Evolutionary conservation across 2,888 invertebrate genomes (phyloP).

Genomic region (Parasteatoda lunata): DNA sequence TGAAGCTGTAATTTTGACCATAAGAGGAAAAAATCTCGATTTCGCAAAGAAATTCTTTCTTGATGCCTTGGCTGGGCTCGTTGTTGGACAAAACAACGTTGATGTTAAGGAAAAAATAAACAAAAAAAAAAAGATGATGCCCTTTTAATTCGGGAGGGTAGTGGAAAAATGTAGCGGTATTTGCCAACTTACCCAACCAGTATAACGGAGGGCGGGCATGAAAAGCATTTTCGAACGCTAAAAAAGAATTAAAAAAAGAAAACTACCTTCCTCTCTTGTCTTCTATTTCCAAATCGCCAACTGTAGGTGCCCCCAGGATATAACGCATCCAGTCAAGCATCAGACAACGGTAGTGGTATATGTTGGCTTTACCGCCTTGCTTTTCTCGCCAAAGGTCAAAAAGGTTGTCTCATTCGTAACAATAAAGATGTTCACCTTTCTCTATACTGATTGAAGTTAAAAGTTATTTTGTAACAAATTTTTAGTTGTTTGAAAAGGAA

Average conservation of each 20-base stretch:
- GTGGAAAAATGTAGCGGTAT: slow-evolving; percentile 38
- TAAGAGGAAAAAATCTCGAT: too few relatives aligned
- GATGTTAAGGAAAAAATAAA: neutral
- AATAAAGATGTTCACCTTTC: neutral
- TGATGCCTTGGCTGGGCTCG: neutral
- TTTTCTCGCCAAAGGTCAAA: neutral
- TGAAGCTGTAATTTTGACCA: too few relatives aligned
- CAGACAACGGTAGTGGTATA: slow-evolving; percentile 35
- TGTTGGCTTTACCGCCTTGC: neutral
- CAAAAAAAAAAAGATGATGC: neutral
- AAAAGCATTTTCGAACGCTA: neutral
- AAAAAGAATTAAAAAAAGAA: too few relatives aligned
- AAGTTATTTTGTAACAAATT: too few relatives aligned
- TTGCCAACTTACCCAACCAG: slow-evolving; percentile 53
- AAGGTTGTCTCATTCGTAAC: slow-evolving; percentile 11
- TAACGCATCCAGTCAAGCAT: slow-evolving; percentile 42
- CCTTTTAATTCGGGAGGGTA: neutral
- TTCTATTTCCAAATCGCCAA: slow-evolving; percentile 25
- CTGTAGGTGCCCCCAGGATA: slow-evolving; percentile 26
- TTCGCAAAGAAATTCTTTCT: neutral
- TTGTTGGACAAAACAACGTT: too few relatives aligned
- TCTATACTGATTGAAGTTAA: too few relatives aligned
- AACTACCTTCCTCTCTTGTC: slow-evolving; percentile 4
- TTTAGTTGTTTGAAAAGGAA: too few relatives aligned
- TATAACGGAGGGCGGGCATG: slow-evolving; percentile 26